Conservation (phyloP, 2,113 vertebrate genomes). For the Tor tambroides region DNA sequence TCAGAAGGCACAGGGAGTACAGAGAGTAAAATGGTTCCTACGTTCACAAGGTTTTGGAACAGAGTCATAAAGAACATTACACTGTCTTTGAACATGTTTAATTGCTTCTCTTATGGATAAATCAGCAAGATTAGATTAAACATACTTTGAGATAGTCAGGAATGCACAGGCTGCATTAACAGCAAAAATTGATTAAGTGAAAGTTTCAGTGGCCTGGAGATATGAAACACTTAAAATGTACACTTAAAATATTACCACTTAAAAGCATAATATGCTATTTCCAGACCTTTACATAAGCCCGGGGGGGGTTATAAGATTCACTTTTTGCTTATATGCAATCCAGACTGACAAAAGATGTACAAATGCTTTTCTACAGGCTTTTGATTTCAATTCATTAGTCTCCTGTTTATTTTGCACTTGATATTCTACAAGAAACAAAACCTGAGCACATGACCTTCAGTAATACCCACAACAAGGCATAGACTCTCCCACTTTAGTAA, state of each 20-base stretch:
- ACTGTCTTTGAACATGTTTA: neutral
- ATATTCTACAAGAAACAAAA: neutral
- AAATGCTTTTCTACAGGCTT: too few species aligned
- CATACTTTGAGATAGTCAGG: neutral
- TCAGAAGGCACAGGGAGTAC: neutral
- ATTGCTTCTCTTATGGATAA: neutral
- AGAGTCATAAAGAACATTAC: too few species aligned
- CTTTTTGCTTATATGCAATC: conserved; percentile 37
- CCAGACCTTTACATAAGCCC: conserved; percentile 1
- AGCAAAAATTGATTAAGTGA: conserved; percentile 2
- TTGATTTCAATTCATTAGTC: too few species aligned
- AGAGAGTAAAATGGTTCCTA: neutral
- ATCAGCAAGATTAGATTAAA: neutral
- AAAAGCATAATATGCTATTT: conserved; percentile 27
- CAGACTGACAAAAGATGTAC: too few species aligned
- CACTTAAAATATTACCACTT: neutral
- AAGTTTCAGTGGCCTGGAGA: neutral
- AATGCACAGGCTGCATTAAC: neutral
- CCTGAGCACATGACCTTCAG: neutral
- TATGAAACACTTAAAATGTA: conserved; percentile 35
- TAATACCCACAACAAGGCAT: neutral
- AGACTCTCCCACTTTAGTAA: too few species aligned
- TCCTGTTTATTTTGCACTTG: too few species aligned
- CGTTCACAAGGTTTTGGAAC: too few species aligned
- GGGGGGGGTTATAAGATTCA: neutral